A percentile compares a stretch with the other conserved stretches of the same genome.
Evolutionary conservation across 30 jellyfish, hydroid and myxozoan genomes (phyloP).

Genomic region (Aurelia sp.): DNA sequence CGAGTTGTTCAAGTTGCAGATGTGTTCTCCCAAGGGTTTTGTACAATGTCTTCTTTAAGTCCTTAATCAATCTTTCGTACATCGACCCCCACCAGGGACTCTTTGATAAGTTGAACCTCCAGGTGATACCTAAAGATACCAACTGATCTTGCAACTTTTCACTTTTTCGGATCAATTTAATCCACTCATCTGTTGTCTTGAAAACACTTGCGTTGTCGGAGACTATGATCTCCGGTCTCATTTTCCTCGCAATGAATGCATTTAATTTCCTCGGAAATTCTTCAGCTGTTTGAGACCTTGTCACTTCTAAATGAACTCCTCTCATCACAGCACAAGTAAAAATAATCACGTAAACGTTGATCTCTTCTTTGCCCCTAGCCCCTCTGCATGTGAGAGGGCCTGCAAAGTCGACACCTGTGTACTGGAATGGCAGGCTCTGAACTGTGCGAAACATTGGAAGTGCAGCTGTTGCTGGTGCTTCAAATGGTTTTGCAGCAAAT

Average conservation of each 20-base stretch:
- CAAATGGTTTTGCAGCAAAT: conserved; percentile 22
- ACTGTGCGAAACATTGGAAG: conserved; percentile 10
- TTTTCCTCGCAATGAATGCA: conserved; percentile 12
- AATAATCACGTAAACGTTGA: not conserved
- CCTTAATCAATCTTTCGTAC: too few relatives aligned
- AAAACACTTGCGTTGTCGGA: conserved; percentile 28
- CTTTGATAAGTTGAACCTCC: too few relatives aligned
- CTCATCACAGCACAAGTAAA: conserved; percentile 11
- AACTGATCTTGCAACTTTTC: too few relatives aligned
- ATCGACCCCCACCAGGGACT: too few relatives aligned
- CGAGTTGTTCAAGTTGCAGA: conserved; percentile 22
- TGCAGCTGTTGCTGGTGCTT: conserved; percentile 24
- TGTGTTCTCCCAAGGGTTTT: too few relatives aligned
- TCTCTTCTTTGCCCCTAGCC: not conserved
- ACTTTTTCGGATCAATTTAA: conserved; percentile 1
- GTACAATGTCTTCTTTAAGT: too few relatives aligned
- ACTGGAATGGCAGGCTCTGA: conserved; percentile 5
- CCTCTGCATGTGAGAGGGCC: conserved; percentile 15
- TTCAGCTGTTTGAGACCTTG: conserved; percentile 14
- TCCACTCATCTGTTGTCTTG: conserved; percentile 27
- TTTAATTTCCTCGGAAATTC: conserved; percentile 16
- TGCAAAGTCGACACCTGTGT: conserved; percentile 22
- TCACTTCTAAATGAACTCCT: conserved; percentile 22
- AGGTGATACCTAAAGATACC: too few relatives aligned
- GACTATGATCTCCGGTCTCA: conserved; percentile 10